phyloP scores from a whole-genome alignment of 2,888 invertebrate species.

The Metacarcinus magister region DNA sequence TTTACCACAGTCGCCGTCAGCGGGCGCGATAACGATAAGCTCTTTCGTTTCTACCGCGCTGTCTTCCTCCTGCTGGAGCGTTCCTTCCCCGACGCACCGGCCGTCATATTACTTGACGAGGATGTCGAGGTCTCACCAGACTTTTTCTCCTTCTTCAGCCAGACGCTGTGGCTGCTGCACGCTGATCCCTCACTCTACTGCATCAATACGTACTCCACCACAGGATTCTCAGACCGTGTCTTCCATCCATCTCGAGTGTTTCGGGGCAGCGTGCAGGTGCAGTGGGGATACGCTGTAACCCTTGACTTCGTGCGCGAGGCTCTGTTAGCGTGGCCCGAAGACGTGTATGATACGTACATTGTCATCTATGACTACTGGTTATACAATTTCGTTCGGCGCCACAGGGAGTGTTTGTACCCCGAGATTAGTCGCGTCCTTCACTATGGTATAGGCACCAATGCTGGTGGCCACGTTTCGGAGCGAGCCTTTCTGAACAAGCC shows the following conservation, averaged over 20 bases:
- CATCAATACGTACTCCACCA: slow-evolving; percentile 68
- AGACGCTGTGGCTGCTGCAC: slow-evolving; percentile 75
- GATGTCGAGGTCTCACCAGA: slow-evolving; percentile 81
- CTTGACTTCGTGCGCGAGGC: slow-evolving; percentile 76
- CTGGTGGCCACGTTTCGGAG: slow-evolving; percentile 22
- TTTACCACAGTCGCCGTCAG: slow-evolving; percentile 64
- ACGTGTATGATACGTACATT: background rate
- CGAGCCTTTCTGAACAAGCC: slow-evolving; percentile 57
- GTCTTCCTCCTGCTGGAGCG: slow-evolving; percentile 72
- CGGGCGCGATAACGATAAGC: slow-evolving; percentile 74
- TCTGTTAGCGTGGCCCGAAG: slow-evolving; percentile 69
- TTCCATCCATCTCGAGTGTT: slow-evolving; percentile 59
- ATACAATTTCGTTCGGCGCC: slow-evolving; percentile 56
- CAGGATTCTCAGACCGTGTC: background rate
- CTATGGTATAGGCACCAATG: slow-evolving; percentile 68
- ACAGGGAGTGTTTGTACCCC: slow-evolving; percentile 77
- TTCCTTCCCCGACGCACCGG: slow-evolving; percentile 74
- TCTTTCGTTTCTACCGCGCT: slow-evolving; percentile 79
- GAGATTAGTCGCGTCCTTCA: slow-evolving; percentile 76
- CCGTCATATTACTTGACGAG: slow-evolving; percentile 81
- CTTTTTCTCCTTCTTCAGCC: slow-evolving; percentile 81
- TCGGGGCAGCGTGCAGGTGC: slow-evolving; percentile 74
- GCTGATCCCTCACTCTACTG: slow-evolving; percentile 79
- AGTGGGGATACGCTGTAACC: slow-evolving; percentile 80
- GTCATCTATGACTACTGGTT: slow-evolving; percentile 79